Conservation (phyloP, 2,113 vertebrate genomes). For the Phaethon lepturus region DNA sequence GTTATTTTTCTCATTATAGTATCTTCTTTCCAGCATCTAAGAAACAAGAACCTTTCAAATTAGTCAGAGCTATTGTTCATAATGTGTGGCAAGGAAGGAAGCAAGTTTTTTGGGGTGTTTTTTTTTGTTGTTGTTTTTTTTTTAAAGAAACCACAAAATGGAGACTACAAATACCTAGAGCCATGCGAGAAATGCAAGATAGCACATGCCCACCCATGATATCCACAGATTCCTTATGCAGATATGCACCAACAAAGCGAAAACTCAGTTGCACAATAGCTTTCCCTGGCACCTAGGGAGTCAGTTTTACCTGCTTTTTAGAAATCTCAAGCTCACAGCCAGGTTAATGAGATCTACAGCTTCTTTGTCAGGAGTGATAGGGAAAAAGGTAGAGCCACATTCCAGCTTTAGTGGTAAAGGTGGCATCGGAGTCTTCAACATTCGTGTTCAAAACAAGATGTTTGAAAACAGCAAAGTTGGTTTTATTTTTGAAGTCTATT, state of each 20-base stretch:
- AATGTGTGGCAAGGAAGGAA: slow-evolving; percentile 3
- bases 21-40: background rate
- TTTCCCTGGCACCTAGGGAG: background rate
- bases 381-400: background rate
- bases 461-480: background rate
- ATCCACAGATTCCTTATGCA: background rate
- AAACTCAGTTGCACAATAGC: background rate
- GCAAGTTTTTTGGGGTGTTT: background rate
- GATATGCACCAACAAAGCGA: background rate
- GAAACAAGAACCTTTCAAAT: background rate
- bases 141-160: background rate
- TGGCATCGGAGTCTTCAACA: background rate
- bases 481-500: background rate
- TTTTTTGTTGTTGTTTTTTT: background rate
- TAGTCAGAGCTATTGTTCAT: background rate
- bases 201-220: background rate
- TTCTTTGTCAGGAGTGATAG: background rate
- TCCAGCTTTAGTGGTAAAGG: background rate
- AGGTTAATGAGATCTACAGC: background rate
- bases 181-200: background rate
- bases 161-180: background rate
- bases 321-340: background rate
- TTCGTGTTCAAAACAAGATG: background rate
- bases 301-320: background rate
- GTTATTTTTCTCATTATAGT: background rate